Conservation (phyloP, 2,113 vertebrate species). For the Myanophis thanlyinensis region DNA sequence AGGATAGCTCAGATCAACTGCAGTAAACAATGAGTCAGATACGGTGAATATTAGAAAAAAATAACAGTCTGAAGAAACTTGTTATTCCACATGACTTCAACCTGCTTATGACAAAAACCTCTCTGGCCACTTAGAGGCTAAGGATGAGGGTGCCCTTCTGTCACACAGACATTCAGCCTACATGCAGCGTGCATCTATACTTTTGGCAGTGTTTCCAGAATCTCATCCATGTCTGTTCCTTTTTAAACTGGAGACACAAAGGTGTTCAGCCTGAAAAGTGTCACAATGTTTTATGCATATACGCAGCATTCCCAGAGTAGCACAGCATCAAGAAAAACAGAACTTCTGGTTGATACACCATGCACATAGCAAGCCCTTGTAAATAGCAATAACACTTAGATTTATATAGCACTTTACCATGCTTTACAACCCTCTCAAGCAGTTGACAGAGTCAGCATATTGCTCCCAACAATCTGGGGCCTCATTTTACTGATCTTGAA, state of each 20-base stretch:
- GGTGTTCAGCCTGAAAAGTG: neutral
- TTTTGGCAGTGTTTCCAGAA: neutral
- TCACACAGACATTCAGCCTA: neutral
- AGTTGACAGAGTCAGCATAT: too few relatives aligned
- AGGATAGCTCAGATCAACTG: neutral
- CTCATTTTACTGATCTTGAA: too few relatives aligned
- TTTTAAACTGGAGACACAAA: neutral
- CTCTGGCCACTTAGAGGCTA: neutral
- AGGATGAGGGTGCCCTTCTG: neutral
- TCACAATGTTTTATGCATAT: neutral
- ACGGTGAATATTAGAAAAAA: neutral
- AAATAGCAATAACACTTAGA: neutral
- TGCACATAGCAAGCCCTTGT: neutral
- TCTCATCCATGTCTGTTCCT: neutral
- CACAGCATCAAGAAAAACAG: neutral
- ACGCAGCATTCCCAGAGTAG: neutral
- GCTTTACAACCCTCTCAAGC: too few relatives aligned
- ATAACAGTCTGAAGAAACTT: neutral
- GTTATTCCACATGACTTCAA: neutral
- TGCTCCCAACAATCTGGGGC: too few relatives aligned
- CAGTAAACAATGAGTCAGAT: neutral
- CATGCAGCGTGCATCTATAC: neutral
- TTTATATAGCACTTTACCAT: too few relatives aligned
- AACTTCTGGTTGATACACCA: neutral
- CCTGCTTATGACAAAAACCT: neutral